phyloP scores from a whole-genome alignment of 92 coral and sea anemone genomes.

The Zoanthus sansibaricus region DNA sequence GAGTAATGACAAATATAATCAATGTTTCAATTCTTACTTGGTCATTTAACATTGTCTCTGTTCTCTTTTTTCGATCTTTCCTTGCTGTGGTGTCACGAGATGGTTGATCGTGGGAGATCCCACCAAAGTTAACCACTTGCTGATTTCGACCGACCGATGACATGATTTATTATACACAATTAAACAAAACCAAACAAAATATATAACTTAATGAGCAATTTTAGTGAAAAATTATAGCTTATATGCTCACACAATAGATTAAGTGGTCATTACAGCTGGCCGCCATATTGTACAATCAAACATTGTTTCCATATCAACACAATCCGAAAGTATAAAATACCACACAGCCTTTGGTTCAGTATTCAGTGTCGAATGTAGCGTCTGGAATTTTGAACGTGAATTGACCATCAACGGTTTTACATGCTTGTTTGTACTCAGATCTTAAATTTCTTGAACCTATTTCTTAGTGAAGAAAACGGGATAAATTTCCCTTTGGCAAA shows the following conservation, averaged over 20 bases:
- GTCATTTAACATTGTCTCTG: conserved; percentile 78
- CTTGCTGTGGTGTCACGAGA: conserved; percentile 47
- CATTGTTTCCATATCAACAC: conserved; percentile 70
- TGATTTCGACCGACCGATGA: conserved; percentile 29
- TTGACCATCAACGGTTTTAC: too few species aligned
- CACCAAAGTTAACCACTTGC: not conserved
- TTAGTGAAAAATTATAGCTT: not conserved
- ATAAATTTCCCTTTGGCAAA: too few species aligned
- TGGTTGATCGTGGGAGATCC: conserved; percentile 6
- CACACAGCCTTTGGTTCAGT: too few species aligned
- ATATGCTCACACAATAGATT: not conserved
- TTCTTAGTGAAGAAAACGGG: too few species aligned
- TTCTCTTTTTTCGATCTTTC: conserved; percentile 71
- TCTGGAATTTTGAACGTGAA: too few species aligned
- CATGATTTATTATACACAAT: not conserved
- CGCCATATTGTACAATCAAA: conserved; percentile 68
- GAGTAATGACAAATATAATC: too few species aligned
- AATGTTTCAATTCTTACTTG: conserved; percentile 62
- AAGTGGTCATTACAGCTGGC: conserved; percentile 21
- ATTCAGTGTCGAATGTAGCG: too few species aligned
- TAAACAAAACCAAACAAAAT: not conserved
- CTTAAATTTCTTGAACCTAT: too few species aligned
- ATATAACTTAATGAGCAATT: not conserved
- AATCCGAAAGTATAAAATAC: too few species aligned
- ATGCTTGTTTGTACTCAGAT: too few species aligned